Evolutionary conservation across 1,140 invertebrate genomes (phyloP).

Genomic region (Micrasema minimum): DNA sequence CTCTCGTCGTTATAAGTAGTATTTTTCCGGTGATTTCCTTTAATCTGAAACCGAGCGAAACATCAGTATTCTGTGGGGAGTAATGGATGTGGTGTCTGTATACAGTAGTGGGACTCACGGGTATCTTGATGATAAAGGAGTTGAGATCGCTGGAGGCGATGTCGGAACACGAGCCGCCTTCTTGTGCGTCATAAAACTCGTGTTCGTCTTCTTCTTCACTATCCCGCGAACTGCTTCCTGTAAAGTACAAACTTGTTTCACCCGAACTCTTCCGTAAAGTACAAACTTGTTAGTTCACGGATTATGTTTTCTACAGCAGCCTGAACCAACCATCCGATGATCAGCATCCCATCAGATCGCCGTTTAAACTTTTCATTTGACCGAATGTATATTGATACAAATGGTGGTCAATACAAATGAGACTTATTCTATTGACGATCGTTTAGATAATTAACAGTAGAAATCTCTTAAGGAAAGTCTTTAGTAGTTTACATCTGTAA

Average conservation of each 20-base stretch:
- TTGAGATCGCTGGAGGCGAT: conserved; percentile 63
- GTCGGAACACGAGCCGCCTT: conserved; percentile 68
- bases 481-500: no score
- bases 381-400: no score
- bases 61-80: neutral
- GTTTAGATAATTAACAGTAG: no score
- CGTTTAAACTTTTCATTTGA: no score
- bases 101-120: conserved; percentile 58
- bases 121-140: conserved; percentile 78
- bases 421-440: no score
- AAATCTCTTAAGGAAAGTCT: no score
- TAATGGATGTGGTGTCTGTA: neutral
- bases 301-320: no score
- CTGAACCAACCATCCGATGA: no score
- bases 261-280: neutral
- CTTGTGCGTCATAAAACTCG: conserved; percentile 93
- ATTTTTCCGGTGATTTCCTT: conserved; percentile 57
- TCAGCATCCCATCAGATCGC: no score
- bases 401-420: no score
- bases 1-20: conserved; percentile 60
- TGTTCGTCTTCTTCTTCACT: conserved; percentile 89
- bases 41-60: conserved; percentile 58
- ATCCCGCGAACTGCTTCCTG: conserved; percentile 62
- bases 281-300: no score
- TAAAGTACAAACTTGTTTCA: neutral